Evolutionary conservation across 2,113 vertebrate genomes (phyloP).

Genomic region (Prunella himalayana): DNA sequence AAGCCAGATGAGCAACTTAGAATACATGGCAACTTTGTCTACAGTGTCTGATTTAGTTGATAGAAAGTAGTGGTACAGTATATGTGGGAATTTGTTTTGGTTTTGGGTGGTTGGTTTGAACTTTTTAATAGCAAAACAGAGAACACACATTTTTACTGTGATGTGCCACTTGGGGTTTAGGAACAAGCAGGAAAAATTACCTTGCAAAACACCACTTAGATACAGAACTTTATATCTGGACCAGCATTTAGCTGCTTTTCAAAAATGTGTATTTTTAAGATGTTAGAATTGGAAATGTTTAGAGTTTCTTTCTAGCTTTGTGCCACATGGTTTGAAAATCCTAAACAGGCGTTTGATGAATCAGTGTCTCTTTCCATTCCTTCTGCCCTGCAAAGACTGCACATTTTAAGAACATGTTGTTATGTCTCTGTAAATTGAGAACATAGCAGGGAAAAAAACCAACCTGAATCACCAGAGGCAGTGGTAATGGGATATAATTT

Average conservation of each 20-base stretch:
- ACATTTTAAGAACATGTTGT: constrained; percentile 15
- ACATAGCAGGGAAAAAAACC: neutral
- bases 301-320: constrained; percentile 9
- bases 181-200: neutral
- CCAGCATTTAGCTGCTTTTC: neutral
- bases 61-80: neutral
- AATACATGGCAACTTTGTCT: neutral
- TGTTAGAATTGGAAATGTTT: neutral
- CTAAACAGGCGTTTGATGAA: constrained; percentile 22
- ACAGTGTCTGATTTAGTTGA: neutral
- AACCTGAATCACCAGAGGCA: neutral
- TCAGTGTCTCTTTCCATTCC: constrained; percentile 25
- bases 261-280: neutral
- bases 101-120: neutral
- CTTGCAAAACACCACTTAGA: neutral
- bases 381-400: constrained; percentile 5
- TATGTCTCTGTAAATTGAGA: constrained; percentile 28
- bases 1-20: neutral
- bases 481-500: neutral
- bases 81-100: neutral
- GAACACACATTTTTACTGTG: neutral
- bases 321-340: constrained; percentile 21
- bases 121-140: neutral
- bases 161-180: neutral
- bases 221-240: neutral